phyloP scores from a whole-genome alignment of 2,113 vertebrate genomes.

The Illadopsis cleaveri region DNA sequence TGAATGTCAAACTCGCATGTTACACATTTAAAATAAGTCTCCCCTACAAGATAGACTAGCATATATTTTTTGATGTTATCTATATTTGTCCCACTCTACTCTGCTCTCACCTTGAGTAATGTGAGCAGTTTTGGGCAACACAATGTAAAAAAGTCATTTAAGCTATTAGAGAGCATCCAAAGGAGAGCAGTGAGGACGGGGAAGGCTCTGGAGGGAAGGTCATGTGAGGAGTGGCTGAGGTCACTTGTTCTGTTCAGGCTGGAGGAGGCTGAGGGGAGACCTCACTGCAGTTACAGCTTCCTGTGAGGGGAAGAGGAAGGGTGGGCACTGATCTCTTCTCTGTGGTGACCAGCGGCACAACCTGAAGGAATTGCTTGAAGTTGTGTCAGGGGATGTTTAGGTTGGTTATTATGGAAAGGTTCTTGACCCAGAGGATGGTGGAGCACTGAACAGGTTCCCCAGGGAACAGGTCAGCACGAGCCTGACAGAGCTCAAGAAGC shows the following conservation, averaged over 20 bases:
- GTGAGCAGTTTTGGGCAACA: background rate
- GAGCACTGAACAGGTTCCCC: background rate
- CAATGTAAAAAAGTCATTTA: background rate
- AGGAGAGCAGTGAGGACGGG: background rate
- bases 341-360: no score
- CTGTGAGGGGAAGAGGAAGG: background rate
- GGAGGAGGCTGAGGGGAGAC: background rate
- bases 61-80: background rate
- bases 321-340: background rate
- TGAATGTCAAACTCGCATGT: background rate
- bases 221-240: rapidly evolving
- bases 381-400: background rate
- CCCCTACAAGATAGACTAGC: background rate
- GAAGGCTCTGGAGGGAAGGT: background rate
- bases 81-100: background rate
- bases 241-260: background rate
- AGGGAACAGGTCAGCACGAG: no score
- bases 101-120: background rate
- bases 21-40: background rate
- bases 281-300: rapidly evolving
- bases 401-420: rapidly evolving
- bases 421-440: rapidly evolving
- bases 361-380: background rate
- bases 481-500: background rate
- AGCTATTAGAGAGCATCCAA: background rate